Percentiles rank a stretch among this genome's conserved stretches.
phyloP scores from a whole-genome alignment of 2,113 vertebrate genomes.

The Psophia crepitans region DNA sequence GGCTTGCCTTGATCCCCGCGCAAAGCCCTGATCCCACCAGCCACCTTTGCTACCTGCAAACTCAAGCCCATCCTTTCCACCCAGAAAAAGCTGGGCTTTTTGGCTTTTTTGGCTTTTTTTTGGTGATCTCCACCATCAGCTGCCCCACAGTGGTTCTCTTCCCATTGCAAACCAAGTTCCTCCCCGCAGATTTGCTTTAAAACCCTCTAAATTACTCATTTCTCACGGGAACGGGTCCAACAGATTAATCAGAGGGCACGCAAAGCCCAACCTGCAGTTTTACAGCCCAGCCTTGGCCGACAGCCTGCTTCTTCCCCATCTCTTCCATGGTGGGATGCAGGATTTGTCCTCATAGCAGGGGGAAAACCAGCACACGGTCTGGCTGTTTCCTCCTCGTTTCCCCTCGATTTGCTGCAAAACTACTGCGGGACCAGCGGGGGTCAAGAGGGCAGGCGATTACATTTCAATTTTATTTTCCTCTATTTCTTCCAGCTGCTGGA shows the following conservation, averaged over 20 bases:
- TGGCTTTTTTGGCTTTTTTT: not conserved
- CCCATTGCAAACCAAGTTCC: not conserved
- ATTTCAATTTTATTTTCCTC: not conserved
- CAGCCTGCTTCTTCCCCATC: not conserved
- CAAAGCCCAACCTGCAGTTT: not conserved
- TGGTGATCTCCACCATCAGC: fast-evolving
- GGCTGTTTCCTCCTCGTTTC: not conserved
- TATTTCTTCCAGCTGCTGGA: not conserved
- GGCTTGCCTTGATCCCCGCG: fast-evolving
- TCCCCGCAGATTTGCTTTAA: not conserved
- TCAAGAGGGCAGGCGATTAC: not conserved
- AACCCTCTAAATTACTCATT: not conserved
- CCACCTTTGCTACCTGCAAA: fast-evolving
- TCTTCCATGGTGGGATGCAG: fast-evolving
- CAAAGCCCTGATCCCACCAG: fast-evolving
- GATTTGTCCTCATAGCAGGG: not conserved
- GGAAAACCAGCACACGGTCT: fast-evolving
- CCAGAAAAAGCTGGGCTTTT: no score
- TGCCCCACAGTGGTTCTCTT: fast-evolving
- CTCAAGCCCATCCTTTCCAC: fast-evolving
- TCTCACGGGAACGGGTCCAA: fast-evolving
- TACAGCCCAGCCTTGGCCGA: not conserved
- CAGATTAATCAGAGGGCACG: not conserved
- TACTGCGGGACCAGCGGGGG: not conserved
- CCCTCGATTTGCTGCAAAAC: not conserved